Evolutionary conservation across 1,140 invertebrate species (phyloP), one percentile per base, ranked within the genome.

Genomic region (Aricia agestis): DNA sequence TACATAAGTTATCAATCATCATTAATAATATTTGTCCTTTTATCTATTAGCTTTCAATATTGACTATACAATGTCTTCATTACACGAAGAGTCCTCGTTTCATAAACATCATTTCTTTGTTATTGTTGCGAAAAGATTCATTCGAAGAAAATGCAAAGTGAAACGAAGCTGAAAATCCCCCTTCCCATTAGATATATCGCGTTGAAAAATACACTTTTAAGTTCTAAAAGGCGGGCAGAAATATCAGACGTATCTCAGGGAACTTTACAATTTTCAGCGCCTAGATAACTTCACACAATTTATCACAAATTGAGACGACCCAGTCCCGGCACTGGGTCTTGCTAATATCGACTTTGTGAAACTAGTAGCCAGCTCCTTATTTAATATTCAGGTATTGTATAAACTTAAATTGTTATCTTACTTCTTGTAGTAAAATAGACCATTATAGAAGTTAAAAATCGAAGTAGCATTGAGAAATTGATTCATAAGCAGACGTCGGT

Each of bases 261-360:
- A 52, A 52, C 45, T 52, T 15, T 52, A 52, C 11, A 52, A 52
- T 52, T 15, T 52, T 52, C 45, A 52, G 45, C 45, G 45, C 45
- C 45, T 11, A 52, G 45, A 52, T 52, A 52, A 52, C 45, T 52
- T 52, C 45, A 52, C 13, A 52, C 45, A 15, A 52, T 52, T 52
- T 52, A 52, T 52, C 45, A 52, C 45, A 52, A 52, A 52, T 52
- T 52, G 45, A 52, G 45, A 52, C 45, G 11, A 52, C 45, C 45
- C 45, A 13, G 45, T 52, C 36, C 36, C 36, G 36, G 2, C 25
- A 3, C 25, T 9, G 41, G 11, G 41, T 13, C 45, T 52, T 52
- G 45, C 45, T 52, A 52, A 52, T 52, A 52, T 52, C 45, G 45
- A 52, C 45, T 52, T 52, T 52, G 42, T 52, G 45, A 52, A 52